Base-by-base conservation (phyloP, 2,888 invertebrate species). In the Lathronympha strigana region DNA sequence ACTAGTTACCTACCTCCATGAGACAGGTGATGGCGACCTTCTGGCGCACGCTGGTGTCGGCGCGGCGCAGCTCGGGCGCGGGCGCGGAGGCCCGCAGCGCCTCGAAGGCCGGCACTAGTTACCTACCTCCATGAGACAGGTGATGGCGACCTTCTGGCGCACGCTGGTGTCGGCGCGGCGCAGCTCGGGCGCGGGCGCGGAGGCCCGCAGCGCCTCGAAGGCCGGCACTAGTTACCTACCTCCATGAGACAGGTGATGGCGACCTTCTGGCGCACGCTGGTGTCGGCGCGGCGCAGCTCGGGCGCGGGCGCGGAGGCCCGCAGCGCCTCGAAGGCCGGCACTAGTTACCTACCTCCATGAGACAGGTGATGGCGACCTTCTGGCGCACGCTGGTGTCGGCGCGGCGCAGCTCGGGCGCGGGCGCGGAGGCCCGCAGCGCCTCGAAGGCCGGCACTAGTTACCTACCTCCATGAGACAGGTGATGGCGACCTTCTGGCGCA, bases 21-120 rank as follows among this genome's bases (percentile, higher is more conserved):
- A 99, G 93, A 81, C 99, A 98, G 15, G 99, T 92, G 21, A 99
- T 93, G 0, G 98, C 97, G 68, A 99, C 98, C 91, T 99, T 99
- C 86, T 98, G 97, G 17, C 97, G 92, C 72, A 99, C 90, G 77
- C 95, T 95, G 0, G 95, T 84, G 79, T 98, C 98, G 69, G 97
- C 95, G 0, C 96, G 94, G 11, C 94, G 94, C 21, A 99, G 90
- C 86, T 98, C 98, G 0, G 97, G 96, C 73, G 98, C 95, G 68
- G 94, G 94, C 4, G 97, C 96, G 67, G 94, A 93, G 0, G 95
- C 93, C 63, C 77, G 70, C 2, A 51, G 51, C 21, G 21, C 74
- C 68, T 88, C 87, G 73, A 87, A 93, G 78, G 95, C 95, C 63
- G 90, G 93, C 64, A 96, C 95, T n/a, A n/a, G n/a, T n/a, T n/a